Evolutionary conservation across 2,888 invertebrate species (phyloP), one percentile per base, ranked within the genome.

Genomic region (Drosophila setosimentum): DNA sequence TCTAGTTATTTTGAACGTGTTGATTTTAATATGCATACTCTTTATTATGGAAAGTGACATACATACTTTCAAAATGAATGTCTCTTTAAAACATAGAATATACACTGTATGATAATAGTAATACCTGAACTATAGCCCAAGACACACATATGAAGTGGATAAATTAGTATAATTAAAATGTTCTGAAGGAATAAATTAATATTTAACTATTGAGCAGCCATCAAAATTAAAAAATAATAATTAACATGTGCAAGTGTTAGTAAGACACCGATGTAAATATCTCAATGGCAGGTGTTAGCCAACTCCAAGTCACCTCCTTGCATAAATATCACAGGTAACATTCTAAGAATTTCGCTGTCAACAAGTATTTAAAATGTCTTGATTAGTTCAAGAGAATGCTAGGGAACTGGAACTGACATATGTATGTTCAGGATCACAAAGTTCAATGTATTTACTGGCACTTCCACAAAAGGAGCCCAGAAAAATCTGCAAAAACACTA

Each of bases 1-100:
- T n/a, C 32, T 89, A 13, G 10, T 87, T 3, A 50, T 64, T 10
- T 24, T 85, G 61, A 72, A 87, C 48, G 30, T 78, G 13, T 10
- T 73, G 1, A 65, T 74, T 5, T n/a, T 89, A 13, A 18, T 87
- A 13, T 75, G 48, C 42, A n/a, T 76, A 0, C 61, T 54, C 16
- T 55, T 57, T 21, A 30, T 18, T 10, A 49, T 11, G 18, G 55
- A 68, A 2, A n/a, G 18, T 5, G 11, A 32, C 24, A 24, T 4
- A 24, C 11, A 42, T 21, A 2, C 11, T 11, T 4, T 42, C 21
- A 13, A 42, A 21, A 21, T 6, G 5, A 21, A 21, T 21, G 1
- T 2, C 1, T 24, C 8, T 16, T 24, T 45, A 4, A 24, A 24
- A 16, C 24, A 45, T 16, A 24, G 1, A 45, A 8, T 45, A 4